A percentile compares a stretch with the other conserved stretches of the same genome.
Evolutionary conservation across 1,140 invertebrate genomes (phyloP).

Genomic region (Oryzaephilus surinamensis): DNA sequence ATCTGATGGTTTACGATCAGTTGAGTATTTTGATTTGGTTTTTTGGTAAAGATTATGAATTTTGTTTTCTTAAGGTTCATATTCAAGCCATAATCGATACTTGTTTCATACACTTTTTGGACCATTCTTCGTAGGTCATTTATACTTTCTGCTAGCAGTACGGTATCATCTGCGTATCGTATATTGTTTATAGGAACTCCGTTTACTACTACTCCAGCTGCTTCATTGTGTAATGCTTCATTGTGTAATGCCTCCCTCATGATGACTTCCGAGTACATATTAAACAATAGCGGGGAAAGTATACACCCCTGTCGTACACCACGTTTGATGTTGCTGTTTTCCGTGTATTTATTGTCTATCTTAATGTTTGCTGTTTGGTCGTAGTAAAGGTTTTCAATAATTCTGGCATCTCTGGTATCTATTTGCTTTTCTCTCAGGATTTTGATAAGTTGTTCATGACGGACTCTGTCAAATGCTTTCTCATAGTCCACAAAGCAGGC

Average conservation of each 20-base stretch:
- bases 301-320: conserved; percentile 27
- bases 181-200: conserved; percentile 13
- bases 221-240: neutral
- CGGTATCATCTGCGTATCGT: conserved; percentile 17
- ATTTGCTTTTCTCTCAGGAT: neutral
- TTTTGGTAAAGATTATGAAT: neutral
- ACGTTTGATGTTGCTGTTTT: conserved; percentile 12
- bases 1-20: conserved; percentile 10
- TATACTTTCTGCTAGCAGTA: conserved; percentile 10
- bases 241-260: conserved; percentile 8
- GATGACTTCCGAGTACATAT: conserved; percentile 19
- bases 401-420: neutral
- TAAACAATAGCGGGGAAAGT: conserved; percentile 28
- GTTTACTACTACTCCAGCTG: conserved; percentile 8
- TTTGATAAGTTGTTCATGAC: neutral
- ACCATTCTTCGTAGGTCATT: conserved; percentile 7
- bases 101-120: too few species aligned
- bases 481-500: neutral
- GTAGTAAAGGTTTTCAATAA: neutral
- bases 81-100: too few species aligned
- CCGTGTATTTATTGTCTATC: neutral
- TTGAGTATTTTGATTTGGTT: conserved; percentile 4
- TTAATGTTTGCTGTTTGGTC: neutral
- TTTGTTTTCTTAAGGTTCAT: too few species aligned
- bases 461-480: neutral